phyloP scores from a whole-genome alignment of 2,113 vertebrate genomes.

The Rallus limicola region DNA sequence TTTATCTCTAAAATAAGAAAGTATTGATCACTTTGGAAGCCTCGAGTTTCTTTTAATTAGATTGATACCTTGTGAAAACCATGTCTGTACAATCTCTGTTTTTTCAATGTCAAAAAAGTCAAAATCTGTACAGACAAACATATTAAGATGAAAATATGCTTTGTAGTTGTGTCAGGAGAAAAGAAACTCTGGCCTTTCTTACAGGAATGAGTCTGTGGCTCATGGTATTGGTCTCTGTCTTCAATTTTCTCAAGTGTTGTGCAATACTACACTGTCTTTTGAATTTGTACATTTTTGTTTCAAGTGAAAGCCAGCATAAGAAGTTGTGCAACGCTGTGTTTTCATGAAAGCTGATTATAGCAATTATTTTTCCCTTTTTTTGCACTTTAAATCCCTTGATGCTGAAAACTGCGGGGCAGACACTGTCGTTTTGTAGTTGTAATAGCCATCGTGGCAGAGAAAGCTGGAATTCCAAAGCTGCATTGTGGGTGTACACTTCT shows the following conservation, averaged over 20 bases:
- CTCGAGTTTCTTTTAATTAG: background rate
- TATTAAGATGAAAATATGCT: background rate
- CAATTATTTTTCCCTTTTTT: background rate
- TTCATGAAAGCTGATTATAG: background rate
- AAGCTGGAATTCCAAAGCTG: background rate
- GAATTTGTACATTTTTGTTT: background rate
- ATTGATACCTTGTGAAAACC: background rate
- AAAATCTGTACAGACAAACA: background rate
- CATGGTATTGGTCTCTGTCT: background rate
- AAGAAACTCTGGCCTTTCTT: background rate
- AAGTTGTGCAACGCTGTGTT: background rate
- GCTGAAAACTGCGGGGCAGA: background rate
- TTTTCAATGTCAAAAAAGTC: background rate
- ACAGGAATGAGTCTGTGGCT: background rate
- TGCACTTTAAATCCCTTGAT: background rate
- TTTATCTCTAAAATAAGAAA: background rate
- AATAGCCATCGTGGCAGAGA: background rate
- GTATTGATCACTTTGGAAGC: background rate
- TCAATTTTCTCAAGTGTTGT: slow-evolving; percentile 19
- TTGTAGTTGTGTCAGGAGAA: background rate
- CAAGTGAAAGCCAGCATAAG: background rate
- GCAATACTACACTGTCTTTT: background rate
- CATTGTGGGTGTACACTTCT: background rate
- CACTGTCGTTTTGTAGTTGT: background rate
- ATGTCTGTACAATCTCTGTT: background rate